phyloP scores from a whole-genome alignment of 1,140 invertebrate species.

The Sitodiplosis mosellana region DNA sequence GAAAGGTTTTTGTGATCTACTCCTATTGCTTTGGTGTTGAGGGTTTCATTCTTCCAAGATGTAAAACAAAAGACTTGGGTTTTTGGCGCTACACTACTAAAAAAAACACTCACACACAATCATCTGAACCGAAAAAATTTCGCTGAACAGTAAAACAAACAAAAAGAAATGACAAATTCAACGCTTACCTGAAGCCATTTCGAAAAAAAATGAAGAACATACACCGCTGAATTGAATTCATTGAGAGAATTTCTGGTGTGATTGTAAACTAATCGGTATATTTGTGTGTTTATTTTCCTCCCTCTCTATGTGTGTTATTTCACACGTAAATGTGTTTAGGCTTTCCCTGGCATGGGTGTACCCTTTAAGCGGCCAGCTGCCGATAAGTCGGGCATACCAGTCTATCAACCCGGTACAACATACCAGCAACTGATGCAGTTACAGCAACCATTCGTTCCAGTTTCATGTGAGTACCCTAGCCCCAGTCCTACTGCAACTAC shows the following conservation, averaged over 20 bases:
- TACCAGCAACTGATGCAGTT: slow-evolving; percentile 92
- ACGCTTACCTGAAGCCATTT: too few relatives aligned
- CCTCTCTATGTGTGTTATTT: slow-evolving; percentile 1
- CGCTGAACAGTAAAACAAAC: too few relatives aligned
- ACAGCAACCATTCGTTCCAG: slow-evolving; percentile 81
- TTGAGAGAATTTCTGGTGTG: too few relatives aligned
- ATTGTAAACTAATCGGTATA: neutral
- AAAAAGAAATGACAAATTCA: too few relatives aligned
- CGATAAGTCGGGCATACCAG: slow-evolving; percentile 85
- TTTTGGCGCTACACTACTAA: too few relatives aligned
- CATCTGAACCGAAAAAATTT: too few relatives aligned
- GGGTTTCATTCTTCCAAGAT: too few relatives aligned
- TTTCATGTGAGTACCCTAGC: slow-evolving; percentile 79
- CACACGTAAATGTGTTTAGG: slow-evolving; percentile 33
- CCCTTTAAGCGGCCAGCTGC: slow-evolving; percentile 86
- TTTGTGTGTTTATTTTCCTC: neutral
- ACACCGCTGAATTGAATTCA: too few relatives aligned
- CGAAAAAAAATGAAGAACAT: too few relatives aligned
- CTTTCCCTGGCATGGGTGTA: slow-evolving; percentile 75
- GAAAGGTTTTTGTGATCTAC: neutral
- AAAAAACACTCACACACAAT: too few relatives aligned
- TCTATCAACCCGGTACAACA: slow-evolving; percentile 82
- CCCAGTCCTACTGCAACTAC: slow-evolving; percentile 33
- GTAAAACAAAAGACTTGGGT: too few relatives aligned
- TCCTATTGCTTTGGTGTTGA: neutral